These are phyloP conservation scores for Brachionus manjavacas DNA, from an alignment of 1,140 invertebrate species.

Conservation along the genomic window DNA sequence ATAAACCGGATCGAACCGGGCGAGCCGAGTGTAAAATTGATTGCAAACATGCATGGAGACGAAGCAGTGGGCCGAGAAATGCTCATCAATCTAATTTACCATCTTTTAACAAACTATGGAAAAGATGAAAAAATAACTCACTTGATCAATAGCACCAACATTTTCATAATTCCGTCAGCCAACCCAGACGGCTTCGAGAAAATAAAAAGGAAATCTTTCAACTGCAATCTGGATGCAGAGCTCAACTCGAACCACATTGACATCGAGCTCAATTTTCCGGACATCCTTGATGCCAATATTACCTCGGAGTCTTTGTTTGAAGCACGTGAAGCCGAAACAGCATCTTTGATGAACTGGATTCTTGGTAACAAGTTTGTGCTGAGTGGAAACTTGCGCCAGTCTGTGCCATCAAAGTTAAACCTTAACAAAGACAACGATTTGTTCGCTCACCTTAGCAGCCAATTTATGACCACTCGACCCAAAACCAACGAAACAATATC, in stretches of 20 bases:
- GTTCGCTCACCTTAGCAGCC: background rate
- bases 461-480: background rate
- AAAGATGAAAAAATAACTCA: background rate
- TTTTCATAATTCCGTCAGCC: conserved; percentile 78
- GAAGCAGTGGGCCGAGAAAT: conserved; percentile 79
- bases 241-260: conserved; percentile 77
- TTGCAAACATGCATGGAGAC: conserved; percentile 86
- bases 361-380: conserved; percentile 82
- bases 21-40: conserved; percentile 75
- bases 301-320: conserved; percentile 59
- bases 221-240: conserved; percentile 52
- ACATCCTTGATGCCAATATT: conserved; percentile 62
- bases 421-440: background rate
- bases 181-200: conserved; percentile 67
- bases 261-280: conserved; percentile 93
- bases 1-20: conserved; percentile 66
- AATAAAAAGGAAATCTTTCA: background rate
- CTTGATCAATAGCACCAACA: conserved; percentile 64
- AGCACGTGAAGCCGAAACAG: conserved; percentile 85
- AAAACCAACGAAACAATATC: background rate
- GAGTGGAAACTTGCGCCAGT: conserved; percentile 91
- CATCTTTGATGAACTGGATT: conserved; percentile 86
- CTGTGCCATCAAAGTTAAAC: conserved; percentile 64
- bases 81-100: conserved; percentile 71
- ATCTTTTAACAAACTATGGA: background rate